Evolutionary conservation across 2,888 invertebrate species (phyloP).

Genomic region (Noctua janthina): DNA sequence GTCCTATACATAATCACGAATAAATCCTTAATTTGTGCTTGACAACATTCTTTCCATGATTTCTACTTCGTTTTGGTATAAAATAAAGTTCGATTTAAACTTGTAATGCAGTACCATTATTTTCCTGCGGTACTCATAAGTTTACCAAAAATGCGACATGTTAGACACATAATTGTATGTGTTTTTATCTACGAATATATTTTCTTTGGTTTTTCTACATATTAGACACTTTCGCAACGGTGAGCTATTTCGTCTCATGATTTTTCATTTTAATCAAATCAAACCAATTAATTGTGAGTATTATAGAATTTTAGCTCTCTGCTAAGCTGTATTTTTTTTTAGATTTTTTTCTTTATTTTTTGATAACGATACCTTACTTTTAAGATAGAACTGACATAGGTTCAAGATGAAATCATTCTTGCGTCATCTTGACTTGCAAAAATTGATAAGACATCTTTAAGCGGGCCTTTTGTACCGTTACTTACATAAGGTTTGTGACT

Average conservation of each 20-base stretch:
- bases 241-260: background rate
- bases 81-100: slow-evolving; percentile 5
- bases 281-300: background rate
- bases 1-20: background rate
- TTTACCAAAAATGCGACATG: background rate
- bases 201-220: slow-evolving; percentile 42
- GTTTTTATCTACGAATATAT: slow-evolving; percentile 10
- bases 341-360: background rate
- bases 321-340: background rate
- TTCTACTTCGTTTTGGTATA: background rate
- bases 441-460: background rate
- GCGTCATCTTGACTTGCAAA: slow-evolving; percentile 11
- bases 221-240: background rate
- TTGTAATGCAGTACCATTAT: background rate
- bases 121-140: background rate
- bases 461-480: background rate
- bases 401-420: slow-evolving; percentile 16
- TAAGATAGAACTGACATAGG: background rate
- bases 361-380: background rate
- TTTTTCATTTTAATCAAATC: background rate
- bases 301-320: slow-evolving; percentile 1
- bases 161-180: background rate
- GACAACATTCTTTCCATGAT: background rate
- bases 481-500: slow-evolving; percentile 12
- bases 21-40: slow-evolving; percentile 14